These are phyloP conservation scores for Liolophura sinensis DNA, from an alignment of 1,140 invertebrate species.

Conservation along the genomic window DNA sequence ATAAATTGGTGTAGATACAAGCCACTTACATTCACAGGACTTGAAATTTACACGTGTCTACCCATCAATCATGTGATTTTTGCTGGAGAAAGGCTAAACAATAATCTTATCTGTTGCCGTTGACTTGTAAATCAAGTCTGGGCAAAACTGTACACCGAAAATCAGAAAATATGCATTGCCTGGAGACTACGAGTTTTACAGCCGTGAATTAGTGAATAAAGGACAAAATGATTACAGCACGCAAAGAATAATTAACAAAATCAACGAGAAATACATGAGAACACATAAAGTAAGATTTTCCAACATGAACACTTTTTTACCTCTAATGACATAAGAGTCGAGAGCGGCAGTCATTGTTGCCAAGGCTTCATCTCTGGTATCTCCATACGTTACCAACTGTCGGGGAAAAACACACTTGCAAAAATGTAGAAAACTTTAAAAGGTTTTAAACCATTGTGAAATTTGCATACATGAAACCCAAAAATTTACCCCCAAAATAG, in stretches of 20 bases:
- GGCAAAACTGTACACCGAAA: too few relatives aligned
- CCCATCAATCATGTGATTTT: too few relatives aligned
- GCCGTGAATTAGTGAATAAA: not conserved
- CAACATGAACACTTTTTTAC: slow-evolving; percentile 36
- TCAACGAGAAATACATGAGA: not conserved
- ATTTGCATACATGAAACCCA: too few relatives aligned
- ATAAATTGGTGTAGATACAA: too few relatives aligned
- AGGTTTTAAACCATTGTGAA: too few relatives aligned
- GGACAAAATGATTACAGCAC: not conserved
- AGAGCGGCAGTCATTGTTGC: slow-evolving; percentile 67
- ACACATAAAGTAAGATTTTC: not conserved
- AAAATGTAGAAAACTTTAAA: not conserved
- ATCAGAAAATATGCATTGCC: too few relatives aligned
- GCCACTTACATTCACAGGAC: too few relatives aligned
- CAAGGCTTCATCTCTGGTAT: slow-evolving; percentile 66
- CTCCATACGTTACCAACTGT: slow-evolving; percentile 68
- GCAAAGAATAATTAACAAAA: not conserved
- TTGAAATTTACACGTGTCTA: too few relatives aligned
- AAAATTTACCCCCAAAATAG: too few relatives aligned
- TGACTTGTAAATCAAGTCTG: too few relatives aligned
- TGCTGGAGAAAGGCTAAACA: too few relatives aligned
- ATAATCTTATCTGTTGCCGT: too few relatives aligned
- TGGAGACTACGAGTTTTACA: not conserved
- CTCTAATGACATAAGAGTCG: slow-evolving; percentile 74
- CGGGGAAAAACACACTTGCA: slow-evolving; percentile 11